Base-by-base conservation (phyloP, 2,797 vertebrate genomes). In the Vespertilio murinus region DNA sequence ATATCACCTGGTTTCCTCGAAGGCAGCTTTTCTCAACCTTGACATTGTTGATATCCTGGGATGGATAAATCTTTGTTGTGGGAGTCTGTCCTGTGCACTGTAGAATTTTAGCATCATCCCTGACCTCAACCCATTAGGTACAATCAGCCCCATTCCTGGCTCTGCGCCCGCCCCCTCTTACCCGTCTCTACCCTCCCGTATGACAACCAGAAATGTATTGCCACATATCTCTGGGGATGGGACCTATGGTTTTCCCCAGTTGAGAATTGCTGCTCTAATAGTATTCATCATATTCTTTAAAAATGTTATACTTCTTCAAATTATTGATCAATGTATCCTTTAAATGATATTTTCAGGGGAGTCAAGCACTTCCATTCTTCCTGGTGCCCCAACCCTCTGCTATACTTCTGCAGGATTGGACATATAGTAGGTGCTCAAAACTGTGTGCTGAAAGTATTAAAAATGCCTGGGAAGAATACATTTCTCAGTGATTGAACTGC, bases 131-230 rank as follows among this genome's bases (percentile, higher is more conserved):
- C 38, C 5, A 13, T 28, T 89, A 8, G 6, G 52, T 70, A 12
- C 12, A 47, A 25, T 47, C 35, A 17, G 28, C 2, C n/a, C 2
- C 8, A 14, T 5, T 30, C 1, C 3, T 6, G 5, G 2, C 56
- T 25, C 4, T 28, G 0, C 25, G 4, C 56, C 5, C 11, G 42
- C 10, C 23, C 5, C 11, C 25, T 11, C 11, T 5, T 0, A 11
- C 10, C 56, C 5, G 3, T 5, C 11, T 42, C 42, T 42, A 8
- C 3, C 0, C 52, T 5, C 17, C 56, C 54, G 1, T 70, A 38
- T 93, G 56, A 71, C 16, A 54, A 65, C 6, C 38, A 28, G 71
- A 69, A 61, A 49, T 75, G 3, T 64, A 52, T 78, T 47, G 30
- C 16, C 16, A 8, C 12, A 54, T 69, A 18, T 88, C 30, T n/a